phyloP scores from a whole-genome alignment of 2,888 invertebrate genomes.

The Chrysolina haemoptera region DNA sequence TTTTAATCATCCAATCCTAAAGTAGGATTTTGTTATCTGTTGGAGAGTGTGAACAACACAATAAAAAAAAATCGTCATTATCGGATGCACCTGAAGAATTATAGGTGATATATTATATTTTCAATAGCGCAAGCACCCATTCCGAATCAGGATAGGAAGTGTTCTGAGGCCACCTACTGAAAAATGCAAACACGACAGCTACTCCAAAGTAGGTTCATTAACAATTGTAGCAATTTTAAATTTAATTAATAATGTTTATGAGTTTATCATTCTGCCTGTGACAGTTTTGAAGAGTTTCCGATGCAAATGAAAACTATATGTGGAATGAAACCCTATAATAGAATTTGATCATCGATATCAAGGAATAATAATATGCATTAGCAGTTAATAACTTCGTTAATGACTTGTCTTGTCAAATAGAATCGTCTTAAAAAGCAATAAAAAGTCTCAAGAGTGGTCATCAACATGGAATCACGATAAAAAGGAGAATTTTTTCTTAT shows the following conservation, averaged over 20 bases:
- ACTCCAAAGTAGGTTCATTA: no score
- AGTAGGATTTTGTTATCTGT: no score
- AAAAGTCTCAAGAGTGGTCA: not conserved
- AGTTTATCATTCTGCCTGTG: not conserved
- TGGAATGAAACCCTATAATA: not conserved
- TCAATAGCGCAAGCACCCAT: no score
- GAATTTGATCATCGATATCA: not conserved
- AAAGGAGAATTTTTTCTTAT: not conserved
- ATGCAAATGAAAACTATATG: not conserved
- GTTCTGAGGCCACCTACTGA: no score
- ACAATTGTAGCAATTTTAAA: no score
- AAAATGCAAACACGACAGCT: no score
- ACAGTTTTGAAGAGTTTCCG: not conserved
- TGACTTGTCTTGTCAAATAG: not conserved
- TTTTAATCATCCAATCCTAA: no score
- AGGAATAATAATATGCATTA: not conserved
- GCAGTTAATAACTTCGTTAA: not conserved
- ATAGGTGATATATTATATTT: no score
- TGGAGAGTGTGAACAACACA: no score
- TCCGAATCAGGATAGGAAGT: no score
- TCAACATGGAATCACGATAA: not conserved
- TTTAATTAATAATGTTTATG: not conserved
- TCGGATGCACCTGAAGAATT: no score
- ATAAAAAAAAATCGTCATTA: no score
- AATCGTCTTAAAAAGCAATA: conserved; percentile 13